Evolutionary conservation across 2,888 invertebrate species (phyloP), one percentile per base, ranked within the genome.

Genomic region (Allophyes oxyacanthae): DNA sequence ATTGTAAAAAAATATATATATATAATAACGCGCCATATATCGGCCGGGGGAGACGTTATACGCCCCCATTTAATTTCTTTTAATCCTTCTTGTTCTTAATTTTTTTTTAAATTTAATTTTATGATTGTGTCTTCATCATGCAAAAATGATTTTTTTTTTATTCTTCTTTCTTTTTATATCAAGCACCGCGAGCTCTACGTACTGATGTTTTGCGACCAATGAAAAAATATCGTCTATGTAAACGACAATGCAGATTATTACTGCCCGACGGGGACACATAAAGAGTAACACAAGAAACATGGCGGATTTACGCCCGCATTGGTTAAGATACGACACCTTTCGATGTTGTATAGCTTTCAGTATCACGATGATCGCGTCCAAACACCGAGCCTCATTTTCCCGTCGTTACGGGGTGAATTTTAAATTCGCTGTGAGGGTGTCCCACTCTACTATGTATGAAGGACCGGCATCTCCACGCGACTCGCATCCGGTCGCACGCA

Each of bases 381-480:
- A 86, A 88, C 86, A 87, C 78, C 77, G 73, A 63, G 81, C 79
- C 86, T 89, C 86, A 87, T 90, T 89, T 81, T 74, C 65, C 60
- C 81, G 76, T 88, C 85, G 86, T 90, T 88, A 88, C 73, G 81
- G 88, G 89, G 88, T 91, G 90, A 91, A 91, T 92, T 91, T 91
- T 89, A 90, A 91, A 91, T 90, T 85, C 54, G 56, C 70, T 72
- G 83, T 77, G 83, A 83, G 85, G 87, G 84, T 79, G 84, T 85
- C 71, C 79, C 84, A 87, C 89, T 91, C 86, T 90, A 90, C 86
- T 90, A 92, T 91, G 91, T 90, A 92, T 91, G 89, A 92, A 89
- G 88, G 86, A 86, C 83, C 82, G 77, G 83, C 80, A 85, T 84
- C 75, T 84, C 73, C 69, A 74, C 76, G 79, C 81, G 83, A 82